Conservation (phyloP, 2,113 vertebrate genomes). For the Mirza zaza region DNA sequence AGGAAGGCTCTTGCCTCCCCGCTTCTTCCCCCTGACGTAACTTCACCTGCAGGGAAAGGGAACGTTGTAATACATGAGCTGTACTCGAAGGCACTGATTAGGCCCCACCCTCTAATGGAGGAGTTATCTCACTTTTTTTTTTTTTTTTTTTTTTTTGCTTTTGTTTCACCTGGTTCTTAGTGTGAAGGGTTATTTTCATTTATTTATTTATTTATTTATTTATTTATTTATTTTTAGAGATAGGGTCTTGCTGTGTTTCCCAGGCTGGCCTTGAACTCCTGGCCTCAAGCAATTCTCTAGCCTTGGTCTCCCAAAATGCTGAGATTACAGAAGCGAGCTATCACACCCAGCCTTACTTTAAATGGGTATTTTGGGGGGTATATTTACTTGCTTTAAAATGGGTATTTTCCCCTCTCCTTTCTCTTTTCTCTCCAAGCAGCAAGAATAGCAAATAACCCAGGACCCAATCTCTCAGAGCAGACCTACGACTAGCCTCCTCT, state of each 20-base stretch:
- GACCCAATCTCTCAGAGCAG: neutral
- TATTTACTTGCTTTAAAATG: neutral
- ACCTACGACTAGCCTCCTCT: neutral
- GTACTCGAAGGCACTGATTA: neutral
- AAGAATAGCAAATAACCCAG: neutral
- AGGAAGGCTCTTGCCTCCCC: neutral
- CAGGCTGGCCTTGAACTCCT: no score
- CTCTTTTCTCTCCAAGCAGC: neutral
- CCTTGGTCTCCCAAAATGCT: no score
- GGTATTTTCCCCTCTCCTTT: neutral
- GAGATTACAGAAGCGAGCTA: no score
- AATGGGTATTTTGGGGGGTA: no score
- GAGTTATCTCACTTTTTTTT: neutral
- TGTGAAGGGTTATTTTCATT: no score
- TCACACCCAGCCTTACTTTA: neutral
- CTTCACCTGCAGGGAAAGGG: neutral
- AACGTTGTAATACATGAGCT: rapidly evolving
- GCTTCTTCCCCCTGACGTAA: neutral
- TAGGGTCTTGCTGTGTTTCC: no score
- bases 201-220: no score
- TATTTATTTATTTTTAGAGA: no score
- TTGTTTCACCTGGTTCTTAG: no score
- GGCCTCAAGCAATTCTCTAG: no score
- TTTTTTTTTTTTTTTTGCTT: neutral
- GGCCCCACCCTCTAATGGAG: no score